A percentile compares a stretch with the other conserved stretches of the same genome.
phyloP scores from a whole-genome alignment of 2,113 vertebrate genomes.

The Rhinoptilus africanus region DNA sequence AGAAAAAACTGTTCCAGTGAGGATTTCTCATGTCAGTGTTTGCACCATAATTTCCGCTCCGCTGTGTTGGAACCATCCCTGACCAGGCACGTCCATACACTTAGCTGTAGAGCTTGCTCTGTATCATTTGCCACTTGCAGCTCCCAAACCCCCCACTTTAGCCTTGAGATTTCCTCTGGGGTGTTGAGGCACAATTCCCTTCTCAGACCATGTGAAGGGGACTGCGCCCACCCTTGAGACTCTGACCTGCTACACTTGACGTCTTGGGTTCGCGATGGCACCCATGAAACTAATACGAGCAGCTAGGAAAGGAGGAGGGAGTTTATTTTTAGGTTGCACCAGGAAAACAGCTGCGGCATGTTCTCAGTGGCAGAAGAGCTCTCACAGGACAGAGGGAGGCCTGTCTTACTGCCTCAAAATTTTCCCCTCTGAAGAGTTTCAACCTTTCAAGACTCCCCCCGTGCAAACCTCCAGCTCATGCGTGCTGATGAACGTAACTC shows the following conservation, averaged over 20 bases:
- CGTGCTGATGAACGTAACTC: background rate
- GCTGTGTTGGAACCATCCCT: background rate
- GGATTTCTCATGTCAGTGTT: background rate
- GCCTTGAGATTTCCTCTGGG: background rate
- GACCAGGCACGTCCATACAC: accelerated
- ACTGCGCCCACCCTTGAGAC: background rate
- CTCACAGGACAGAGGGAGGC: background rate
- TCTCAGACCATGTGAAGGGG: background rate
- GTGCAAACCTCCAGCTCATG: constrained; percentile 13
- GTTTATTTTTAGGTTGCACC: constrained; percentile 42
- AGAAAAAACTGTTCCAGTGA: background rate
- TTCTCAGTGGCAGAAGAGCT: constrained; percentile 6
- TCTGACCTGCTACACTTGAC: background rate
- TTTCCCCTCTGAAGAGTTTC: constrained; percentile 1
- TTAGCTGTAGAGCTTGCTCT: background rate
- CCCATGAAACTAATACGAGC: background rate
- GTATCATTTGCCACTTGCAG: background rate
- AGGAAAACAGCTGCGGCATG: constrained; percentile 44
- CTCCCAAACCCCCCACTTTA: background rate
- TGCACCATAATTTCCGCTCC: background rate
- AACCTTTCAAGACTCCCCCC: background rate
- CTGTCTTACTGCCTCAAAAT: background rate
- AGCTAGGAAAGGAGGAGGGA: background rate
- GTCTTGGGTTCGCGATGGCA: background rate
- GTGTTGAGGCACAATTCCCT: background rate